phyloP scores from a whole-genome alignment of 2,888 invertebrate species.

The Liodrosophila aerea region DNA sequence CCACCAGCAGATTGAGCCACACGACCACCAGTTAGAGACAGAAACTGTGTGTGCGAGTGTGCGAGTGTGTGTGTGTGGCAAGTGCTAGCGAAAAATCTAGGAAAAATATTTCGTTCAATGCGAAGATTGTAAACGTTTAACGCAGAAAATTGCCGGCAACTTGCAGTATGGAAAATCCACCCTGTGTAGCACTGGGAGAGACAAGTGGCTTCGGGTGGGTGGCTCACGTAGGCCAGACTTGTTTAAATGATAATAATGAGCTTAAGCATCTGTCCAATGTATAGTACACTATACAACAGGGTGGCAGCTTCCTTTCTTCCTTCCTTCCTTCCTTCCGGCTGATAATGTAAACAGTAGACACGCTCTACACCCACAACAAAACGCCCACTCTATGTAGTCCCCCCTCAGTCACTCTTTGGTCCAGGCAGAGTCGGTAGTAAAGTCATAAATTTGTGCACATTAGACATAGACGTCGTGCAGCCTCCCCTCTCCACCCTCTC shows the following conservation, averaged over 20 bases:
- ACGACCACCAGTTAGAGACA: constrained; percentile 28
- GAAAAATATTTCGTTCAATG: constrained; percentile 14
- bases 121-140: constrained; percentile 73
- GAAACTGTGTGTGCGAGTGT: too few relatives aligned
- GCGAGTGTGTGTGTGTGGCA: too few relatives aligned
- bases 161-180: constrained; percentile 56
- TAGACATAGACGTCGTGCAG: constrained; percentile 74
- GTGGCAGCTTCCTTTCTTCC: constrained; percentile 41
- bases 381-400: constrained; percentile 40
- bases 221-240: constrained; percentile 64
- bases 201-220: constrained; percentile 37
- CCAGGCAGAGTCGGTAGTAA: constrained; percentile 54
- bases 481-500: neutral
- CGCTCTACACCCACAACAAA: constrained; percentile 46
- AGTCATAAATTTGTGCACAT: constrained; percentile 81
- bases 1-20: constrained; percentile 44
- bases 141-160: constrained; percentile 46
- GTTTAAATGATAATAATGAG: constrained; percentile 78
- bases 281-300: constrained; percentile 29
- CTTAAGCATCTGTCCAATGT: constrained; percentile 73
- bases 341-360: constrained; percentile 63
- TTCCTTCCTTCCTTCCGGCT: constrained; percentile 33
- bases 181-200: constrained; percentile 34
- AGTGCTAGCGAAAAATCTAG: too few relatives aligned
- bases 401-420: constrained; percentile 17